Base-by-base conservation (phyloP, 1,140 invertebrate species). In the Whitmania pigra region DNA sequence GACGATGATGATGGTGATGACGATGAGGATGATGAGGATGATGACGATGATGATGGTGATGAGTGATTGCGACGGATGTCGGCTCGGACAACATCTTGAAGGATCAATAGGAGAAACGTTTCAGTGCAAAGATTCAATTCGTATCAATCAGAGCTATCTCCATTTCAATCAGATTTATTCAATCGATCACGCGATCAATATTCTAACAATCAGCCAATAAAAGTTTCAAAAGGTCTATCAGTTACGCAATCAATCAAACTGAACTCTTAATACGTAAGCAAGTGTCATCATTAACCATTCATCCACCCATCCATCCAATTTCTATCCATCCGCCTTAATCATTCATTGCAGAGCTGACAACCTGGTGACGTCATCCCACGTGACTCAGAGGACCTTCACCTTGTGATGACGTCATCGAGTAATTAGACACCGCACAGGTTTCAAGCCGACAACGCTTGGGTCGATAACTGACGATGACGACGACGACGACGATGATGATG, bases 1-100 rank as follows among this genome's bases (percentile, higher is more conserved):
- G 67, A 68, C 36, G 67, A 29, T 68, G 27, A 68, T 31, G 67
- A 68, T 31, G 67, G 36, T 31, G 67, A 68, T 31, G 67, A 68
- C n/a, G 67, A 68, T 68, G 67, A 68, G 36, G 67, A 40, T 68
- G 67, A 31, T 67, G 63, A 31, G 3, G 25, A 29, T 67, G 55
- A 57, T 57, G 55, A 57, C 9, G 55, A 57, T 57, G 55, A 57
- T 57, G 55, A 57, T 57, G 55, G 9, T 57, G 55, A 57, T 63
- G 13, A 63, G 27, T 68, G 67, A 49, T 49, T 49, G 43, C 15
- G 5, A 49, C 5, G 15, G 43, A 49, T 13, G 9, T 15, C 43
- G 43, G 9, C 40, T 43, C 40, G 5, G 40, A 43, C 15, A 49
- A 15, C 43, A 49, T 4, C 43, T 49, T 4, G 31, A 49, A 11